A percentile compares a stretch with the other conserved stretches of the same genome.
Conservation (phyloP, 2,113 vertebrate genomes). For the Burhinus bistriatus region DNA sequence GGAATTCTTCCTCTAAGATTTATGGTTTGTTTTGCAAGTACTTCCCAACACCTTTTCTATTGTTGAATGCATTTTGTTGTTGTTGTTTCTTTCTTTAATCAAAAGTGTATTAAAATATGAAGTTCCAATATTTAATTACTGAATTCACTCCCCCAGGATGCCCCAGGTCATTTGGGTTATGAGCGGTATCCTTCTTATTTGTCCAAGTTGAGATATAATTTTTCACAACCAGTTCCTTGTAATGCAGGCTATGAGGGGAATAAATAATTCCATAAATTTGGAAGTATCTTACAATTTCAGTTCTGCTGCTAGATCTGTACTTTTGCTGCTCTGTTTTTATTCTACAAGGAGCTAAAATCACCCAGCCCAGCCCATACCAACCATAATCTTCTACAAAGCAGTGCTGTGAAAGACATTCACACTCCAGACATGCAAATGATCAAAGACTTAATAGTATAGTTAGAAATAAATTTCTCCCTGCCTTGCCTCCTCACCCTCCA, state of each 20-base stretch:
- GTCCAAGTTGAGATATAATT: background rate
- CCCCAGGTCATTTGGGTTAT: background rate
- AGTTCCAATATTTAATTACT: background rate
- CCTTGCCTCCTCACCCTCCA: fast-evolving
- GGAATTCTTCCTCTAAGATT: background rate
- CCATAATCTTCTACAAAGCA: background rate
- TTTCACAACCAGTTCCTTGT: background rate
- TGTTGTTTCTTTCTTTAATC: background rate
- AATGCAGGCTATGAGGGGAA: background rate
- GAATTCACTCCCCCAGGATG: background rate
- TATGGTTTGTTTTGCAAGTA: background rate
- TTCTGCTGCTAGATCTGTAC: background rate
- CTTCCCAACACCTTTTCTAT: background rate
- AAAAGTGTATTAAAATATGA: background rate
- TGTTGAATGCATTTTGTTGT: background rate
- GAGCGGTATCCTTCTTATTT: background rate
- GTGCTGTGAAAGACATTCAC: background rate
- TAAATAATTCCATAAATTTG: background rate
- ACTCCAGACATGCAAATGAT: background rate
- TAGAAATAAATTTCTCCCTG: background rate
- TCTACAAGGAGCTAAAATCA: background rate
- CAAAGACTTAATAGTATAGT: background rate
- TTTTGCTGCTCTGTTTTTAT: background rate
- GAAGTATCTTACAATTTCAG: background rate
- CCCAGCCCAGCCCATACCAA: fast-evolving